Conservation (phyloP, 2,113 vertebrate species). For the Amazona vittata region DNA sequence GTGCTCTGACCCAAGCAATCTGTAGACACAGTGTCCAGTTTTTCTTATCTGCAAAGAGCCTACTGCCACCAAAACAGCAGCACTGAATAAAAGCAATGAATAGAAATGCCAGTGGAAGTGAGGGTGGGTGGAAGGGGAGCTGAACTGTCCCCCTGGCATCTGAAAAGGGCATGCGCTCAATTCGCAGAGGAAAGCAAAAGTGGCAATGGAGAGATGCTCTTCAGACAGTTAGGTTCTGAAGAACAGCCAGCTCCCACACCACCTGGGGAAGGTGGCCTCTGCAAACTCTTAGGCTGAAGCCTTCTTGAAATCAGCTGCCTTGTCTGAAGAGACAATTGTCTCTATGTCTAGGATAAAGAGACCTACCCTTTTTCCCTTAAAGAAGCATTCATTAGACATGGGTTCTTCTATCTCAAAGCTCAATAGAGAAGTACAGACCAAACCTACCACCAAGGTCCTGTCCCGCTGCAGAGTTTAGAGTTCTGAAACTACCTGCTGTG, state of each 20-base stretch:
- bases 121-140: background rate
- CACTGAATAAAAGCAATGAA: background rate
- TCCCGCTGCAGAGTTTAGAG: background rate
- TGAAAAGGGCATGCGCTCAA: background rate
- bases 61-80: background rate
- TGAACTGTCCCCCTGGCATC: background rate
- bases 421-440: background rate
- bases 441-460: background rate
- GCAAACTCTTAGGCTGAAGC: background rate
- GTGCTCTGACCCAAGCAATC: background rate
- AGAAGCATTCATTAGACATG: background rate
- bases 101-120: background rate
- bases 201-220: background rate
- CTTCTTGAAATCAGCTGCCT: background rate
- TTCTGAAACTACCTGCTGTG: background rate
- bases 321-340: background rate
- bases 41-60: background rate
- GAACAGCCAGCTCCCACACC: fast-evolving
- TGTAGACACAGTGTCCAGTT: background rate
- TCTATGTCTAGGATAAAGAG: background rate
- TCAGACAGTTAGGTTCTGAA: background rate
- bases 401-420: background rate
- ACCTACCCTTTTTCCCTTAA: background rate
- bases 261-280: background rate
- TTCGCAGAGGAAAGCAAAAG: background rate